phyloP scores from a whole-genome alignment of 2,797 vertebrate genomes.

The Halcyon badia region DNA sequence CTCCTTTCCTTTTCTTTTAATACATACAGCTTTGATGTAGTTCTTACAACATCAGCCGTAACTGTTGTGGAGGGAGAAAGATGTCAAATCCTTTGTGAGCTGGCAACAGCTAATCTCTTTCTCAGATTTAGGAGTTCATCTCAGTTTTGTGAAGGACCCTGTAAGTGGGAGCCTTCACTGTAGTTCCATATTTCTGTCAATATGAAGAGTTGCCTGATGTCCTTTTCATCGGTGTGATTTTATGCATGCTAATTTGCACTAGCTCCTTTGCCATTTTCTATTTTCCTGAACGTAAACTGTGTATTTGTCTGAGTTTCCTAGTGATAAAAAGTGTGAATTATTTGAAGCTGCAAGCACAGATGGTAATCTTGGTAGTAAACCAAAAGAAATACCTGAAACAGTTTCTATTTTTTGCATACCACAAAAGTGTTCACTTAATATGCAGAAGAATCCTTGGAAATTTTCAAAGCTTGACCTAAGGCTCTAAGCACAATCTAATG shows the following conservation, averaged over 20 bases:
- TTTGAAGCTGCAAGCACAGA: not conserved
- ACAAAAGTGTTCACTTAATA: not conserved
- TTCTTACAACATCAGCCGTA: not conserved
- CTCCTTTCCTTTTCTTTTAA: not conserved
- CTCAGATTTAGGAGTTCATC: not conserved
- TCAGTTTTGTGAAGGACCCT: not conserved
- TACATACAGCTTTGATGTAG: not conserved
- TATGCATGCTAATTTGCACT: not conserved
- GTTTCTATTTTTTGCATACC: not conserved
- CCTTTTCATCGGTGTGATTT: not conserved
- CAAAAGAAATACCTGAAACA: not conserved
- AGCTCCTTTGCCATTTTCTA: not conserved
- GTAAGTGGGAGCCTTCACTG: not conserved
- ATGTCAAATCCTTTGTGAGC: not conserved
- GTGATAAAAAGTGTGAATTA: not conserved
- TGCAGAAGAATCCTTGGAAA: not conserved
- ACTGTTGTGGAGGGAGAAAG: not conserved
- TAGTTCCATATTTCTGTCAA: not conserved
- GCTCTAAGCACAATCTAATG: not conserved
- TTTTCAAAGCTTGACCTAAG: slow-evolving; percentile 8
- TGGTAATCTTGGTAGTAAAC: not conserved
- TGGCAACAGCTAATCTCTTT: not conserved
- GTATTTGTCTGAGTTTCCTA: not conserved
- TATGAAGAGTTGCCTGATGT: not conserved
- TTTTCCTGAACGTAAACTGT: not conserved